Conservation (phyloP, 2,888 invertebrate genomes). For the Augochlorella aurata region DNA sequence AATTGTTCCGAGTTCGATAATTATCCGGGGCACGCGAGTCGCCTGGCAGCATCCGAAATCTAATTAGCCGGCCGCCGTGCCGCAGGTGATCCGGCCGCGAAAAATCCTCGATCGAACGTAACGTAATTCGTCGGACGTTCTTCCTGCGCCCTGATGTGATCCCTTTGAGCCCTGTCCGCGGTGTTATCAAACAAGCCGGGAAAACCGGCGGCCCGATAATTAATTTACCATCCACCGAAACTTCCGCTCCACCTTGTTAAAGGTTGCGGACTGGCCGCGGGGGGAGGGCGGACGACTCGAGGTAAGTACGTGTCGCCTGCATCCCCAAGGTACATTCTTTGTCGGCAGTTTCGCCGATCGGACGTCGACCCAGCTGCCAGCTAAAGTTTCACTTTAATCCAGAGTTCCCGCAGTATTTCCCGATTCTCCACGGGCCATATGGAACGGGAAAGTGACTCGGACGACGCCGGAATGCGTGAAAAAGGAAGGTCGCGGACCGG, state of each 20-base stretch:
- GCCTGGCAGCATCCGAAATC: not conserved
- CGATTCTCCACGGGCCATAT: conserved; percentile 45
- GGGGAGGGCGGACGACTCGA: not conserved
- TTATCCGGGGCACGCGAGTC: not conserved
- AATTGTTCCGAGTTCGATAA: not conserved
- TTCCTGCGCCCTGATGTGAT: not conserved
- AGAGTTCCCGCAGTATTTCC: conserved; percentile 59
- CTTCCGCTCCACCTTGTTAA: conserved; percentile 1
- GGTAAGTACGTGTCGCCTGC: conserved; percentile 18
- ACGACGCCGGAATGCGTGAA: not conserved
- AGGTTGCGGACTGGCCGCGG: not conserved
- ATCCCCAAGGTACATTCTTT: conserved; percentile 28
- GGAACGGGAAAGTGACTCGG: not conserved
- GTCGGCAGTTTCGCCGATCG: conserved; percentile 25
- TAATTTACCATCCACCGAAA: conserved; percentile 42
- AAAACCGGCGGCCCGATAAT: conserved; percentile 34
- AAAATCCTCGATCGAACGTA: not conserved
- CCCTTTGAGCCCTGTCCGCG: conserved; percentile 13
- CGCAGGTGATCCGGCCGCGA: not conserved
- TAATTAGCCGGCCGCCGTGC: not conserved
- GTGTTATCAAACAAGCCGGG: conserved; percentile 1
- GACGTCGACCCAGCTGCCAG: conserved; percentile 45
- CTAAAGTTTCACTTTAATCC: conserved; percentile 67
- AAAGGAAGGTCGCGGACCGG: not conserved
- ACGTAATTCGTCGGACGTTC: not conserved